phyloP scores from a whole-genome alignment of 2,888 invertebrate species.

The Hemithea aestivaria region DNA sequence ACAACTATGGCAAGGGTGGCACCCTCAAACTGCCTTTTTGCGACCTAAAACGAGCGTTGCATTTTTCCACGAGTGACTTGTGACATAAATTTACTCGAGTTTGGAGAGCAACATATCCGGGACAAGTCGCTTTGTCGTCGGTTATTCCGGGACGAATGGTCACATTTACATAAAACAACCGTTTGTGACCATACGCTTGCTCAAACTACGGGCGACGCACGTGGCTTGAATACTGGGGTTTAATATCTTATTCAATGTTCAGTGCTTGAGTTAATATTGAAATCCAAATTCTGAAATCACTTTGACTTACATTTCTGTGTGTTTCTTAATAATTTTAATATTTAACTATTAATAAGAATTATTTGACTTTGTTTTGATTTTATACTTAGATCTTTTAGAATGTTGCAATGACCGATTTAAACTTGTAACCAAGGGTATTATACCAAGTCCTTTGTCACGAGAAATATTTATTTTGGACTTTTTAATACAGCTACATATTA shows the following conservation, averaged over 20 bases:
- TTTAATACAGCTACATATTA: too few species aligned
- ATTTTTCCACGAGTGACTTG: slow-evolving; percentile 21
- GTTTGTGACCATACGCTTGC: slow-evolving; percentile 55
- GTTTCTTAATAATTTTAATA: too few species aligned
- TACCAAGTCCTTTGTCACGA: too few species aligned
- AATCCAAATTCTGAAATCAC: too few species aligned
- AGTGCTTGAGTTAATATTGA: too few species aligned
- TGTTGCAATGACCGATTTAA: too few species aligned
- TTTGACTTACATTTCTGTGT: too few species aligned
- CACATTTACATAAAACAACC: slow-evolving; percentile 71
- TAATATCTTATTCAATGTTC: slow-evolving; percentile 25
- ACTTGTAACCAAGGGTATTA: too few species aligned
- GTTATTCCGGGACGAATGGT: slow-evolving; percentile 60
- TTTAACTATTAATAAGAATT: too few species aligned
- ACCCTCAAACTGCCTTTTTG: slow-evolving; percentile 15
- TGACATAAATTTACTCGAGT: slow-evolving; percentile 46
- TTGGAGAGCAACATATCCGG: slow-evolving; percentile 66
- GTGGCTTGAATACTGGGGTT: slow-evolving; percentile 41
- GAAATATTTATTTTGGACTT: too few species aligned
- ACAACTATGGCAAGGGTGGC: slow-evolving; percentile 3
- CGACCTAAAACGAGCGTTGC: slow-evolving; percentile 15
- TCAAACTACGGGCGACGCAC: slow-evolving; percentile 44
- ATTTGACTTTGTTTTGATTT: too few species aligned
- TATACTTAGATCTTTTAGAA: too few species aligned
- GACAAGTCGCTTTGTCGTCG: slow-evolving; percentile 75